These are phyloP conservation scores for Poecile montanus DNA, from an alignment of 2,797 vertebrate genomes.

Conservation along the genomic window DNA sequence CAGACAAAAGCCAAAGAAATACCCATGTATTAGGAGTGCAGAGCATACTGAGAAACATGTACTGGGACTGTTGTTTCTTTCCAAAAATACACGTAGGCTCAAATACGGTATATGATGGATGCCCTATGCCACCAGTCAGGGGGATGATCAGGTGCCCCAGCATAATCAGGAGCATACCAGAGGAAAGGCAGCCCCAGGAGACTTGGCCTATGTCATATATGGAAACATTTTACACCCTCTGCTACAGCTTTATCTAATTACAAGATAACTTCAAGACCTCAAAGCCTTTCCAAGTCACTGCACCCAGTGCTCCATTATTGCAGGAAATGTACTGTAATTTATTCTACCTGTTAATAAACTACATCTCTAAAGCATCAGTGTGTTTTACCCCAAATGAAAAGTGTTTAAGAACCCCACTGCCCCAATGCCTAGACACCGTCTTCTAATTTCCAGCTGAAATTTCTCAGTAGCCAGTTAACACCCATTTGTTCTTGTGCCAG, in stretches of 20 bases:
- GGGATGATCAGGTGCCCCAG: neutral
- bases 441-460: neutral
- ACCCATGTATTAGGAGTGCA: neutral
- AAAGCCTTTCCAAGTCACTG: neutral
- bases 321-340: neutral
- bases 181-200: neutral
- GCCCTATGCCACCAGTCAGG: neutral
- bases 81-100: neutral
- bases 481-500: neutral
- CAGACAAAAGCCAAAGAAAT: slow-evolving; percentile 1
- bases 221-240: neutral
- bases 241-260: neutral
- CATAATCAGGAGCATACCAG: neutral
- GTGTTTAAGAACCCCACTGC: neutral
- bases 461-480: neutral
- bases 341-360: neutral
- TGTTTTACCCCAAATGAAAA: neutral
- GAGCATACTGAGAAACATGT: neutral
- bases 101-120: neutral
- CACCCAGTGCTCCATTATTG: neutral
- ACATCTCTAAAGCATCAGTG: neutral
- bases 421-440: neutral
- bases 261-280: neutral
- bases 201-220: neutral
- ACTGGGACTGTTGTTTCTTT: neutral